Evolutionary conservation across 2,113 vertebrate species (phyloP).

Genomic region (Panthera leo): DNA sequence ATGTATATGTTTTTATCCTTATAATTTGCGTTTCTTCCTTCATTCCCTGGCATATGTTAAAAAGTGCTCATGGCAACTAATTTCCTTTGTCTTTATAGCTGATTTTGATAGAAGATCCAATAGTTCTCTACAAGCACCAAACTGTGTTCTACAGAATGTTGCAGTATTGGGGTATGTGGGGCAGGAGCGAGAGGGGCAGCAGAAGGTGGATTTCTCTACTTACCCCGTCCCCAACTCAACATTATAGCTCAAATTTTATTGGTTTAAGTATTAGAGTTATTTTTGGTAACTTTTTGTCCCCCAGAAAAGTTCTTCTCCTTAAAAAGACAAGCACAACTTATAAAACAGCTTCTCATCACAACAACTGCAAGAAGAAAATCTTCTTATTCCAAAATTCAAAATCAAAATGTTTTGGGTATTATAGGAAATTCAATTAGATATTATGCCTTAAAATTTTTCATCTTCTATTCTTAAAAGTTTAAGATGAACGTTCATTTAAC

Average conservation of each 20-base stretch:
- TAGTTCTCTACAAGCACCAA: not conserved
- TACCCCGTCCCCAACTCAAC: not conserved
- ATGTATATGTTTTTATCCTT: not conserved
- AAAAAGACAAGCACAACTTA: not conserved
- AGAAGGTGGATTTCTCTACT: not conserved
- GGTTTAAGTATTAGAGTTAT: not conserved
- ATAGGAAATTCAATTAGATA: not conserved
- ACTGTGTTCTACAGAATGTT: not conserved
- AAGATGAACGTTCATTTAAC: not conserved
- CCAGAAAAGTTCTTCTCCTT: not conserved
- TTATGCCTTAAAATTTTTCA: not conserved
- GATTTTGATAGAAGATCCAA: not conserved
- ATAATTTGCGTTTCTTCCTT: not conserved
- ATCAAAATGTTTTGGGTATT: not conserved
- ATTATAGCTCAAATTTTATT: not conserved
- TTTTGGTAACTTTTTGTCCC: not conserved
- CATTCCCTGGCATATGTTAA: not conserved
- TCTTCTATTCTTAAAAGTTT: not conserved
- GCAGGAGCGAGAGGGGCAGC: too few species aligned
- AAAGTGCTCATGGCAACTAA: not conserved
- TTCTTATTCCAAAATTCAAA: conserved; percentile 36
- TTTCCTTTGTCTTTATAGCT: not conserved
- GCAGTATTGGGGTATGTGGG: rapidly evolving
- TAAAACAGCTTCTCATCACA: not conserved
- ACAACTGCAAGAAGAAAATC: not conserved